phyloP scores from a whole-genome alignment of 2,113 vertebrate genomes.

The Phylloscopus trochiloides region DNA sequence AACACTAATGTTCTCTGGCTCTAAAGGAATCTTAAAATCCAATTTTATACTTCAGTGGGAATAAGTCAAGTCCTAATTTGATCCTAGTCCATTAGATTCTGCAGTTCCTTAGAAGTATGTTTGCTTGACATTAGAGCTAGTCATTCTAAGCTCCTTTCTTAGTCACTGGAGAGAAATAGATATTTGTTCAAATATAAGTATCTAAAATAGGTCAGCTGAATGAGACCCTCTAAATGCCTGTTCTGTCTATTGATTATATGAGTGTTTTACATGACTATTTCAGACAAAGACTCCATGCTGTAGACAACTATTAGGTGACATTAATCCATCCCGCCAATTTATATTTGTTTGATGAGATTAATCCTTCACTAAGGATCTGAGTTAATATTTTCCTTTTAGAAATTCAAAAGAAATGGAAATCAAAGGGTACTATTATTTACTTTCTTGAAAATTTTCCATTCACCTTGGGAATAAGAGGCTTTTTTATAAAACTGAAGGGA shows the following conservation, averaged over 20 bases:
- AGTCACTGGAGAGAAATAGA: neutral
- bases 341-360: neutral
- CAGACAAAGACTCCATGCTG: neutral
- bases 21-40: neutral
- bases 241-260: neutral
- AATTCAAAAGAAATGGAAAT: neutral
- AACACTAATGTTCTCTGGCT: neutral
- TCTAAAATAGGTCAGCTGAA: neutral
- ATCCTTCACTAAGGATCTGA: neutral
- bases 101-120: neutral
- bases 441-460: neutral
- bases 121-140: neutral
- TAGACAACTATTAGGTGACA: neutral
- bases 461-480: neutral
- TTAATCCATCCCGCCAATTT: neutral
- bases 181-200: neutral
- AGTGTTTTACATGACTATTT: neutral
- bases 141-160: neutral
- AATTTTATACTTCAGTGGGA: constrained; percentile 5
- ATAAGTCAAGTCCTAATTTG: constrained; percentile 1
- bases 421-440: neutral
- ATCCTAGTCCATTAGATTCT: neutral
- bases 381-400: neutral
- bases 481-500: neutral
- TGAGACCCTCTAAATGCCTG: neutral